Conservation (phyloP, 2,113 vertebrate species). For the Oceanites oceanicus region DNA sequence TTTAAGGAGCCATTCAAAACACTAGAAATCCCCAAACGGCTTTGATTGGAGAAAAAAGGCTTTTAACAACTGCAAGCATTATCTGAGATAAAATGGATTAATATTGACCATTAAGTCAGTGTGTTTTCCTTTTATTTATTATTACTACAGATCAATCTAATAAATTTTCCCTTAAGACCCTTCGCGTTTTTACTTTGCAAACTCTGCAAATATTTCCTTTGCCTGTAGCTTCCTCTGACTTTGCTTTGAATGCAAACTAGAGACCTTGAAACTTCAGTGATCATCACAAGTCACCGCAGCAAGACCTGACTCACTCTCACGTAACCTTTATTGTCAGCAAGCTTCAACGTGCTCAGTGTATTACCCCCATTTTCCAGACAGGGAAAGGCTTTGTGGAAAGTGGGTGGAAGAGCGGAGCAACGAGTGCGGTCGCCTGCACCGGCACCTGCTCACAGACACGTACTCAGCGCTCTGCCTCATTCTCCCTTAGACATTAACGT, state of each 20-base stretch:
- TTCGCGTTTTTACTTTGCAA: neutral
- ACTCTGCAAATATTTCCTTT: neutral
- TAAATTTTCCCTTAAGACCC: neutral
- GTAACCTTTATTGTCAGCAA: accelerated
- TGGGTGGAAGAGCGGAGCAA: neutral
- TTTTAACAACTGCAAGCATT: neutral
- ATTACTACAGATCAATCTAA: neutral
- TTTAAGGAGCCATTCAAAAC: neutral
- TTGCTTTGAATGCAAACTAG: neutral
- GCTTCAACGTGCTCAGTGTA: accelerated
- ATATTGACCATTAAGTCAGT: too few relatives aligned
- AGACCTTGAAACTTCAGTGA: neutral
- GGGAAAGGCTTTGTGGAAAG: neutral
- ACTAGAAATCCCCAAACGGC: neutral
- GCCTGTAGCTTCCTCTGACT: neutral
- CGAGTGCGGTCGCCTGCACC: accelerated
- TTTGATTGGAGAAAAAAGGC: neutral
- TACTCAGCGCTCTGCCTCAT: neutral
- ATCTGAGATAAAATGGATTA: neutral
- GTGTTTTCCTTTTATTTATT: neutral
- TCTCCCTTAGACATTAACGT: neutral
- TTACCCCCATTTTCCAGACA: neutral
- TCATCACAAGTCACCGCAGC: neutral
- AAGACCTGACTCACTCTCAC: neutral
- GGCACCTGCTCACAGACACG: neutral